Evolutionary conservation across 2,888 invertebrate genomes (phyloP), one percentile per base, ranked within the genome.

Genomic region (Phortica okadai): DNA sequence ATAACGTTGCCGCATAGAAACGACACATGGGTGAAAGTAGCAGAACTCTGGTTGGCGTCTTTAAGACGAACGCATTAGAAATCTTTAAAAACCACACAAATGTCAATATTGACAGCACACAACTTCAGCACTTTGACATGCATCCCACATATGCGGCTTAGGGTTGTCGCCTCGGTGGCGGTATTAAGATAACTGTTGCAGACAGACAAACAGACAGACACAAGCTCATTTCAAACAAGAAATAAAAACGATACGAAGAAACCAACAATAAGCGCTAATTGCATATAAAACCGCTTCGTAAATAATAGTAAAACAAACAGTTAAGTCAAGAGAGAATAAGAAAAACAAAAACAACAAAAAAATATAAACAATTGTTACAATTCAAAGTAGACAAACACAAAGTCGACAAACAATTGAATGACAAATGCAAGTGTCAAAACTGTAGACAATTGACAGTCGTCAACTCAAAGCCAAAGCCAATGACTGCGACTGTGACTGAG

Each of bases 351-450:
- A 67, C 33, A 10, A 74, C 62, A 67, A 54, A 50, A 69, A 73
- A 58, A 33, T 33, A 33, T 1, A 33, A 33, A 79, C 83, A 80
- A 85, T 77, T 79, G 82, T 84, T 76, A 82, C 82, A 84, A 25
- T 72, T 72, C 70, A 59, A 86, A 84, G 84, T 88, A 85, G 82
- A 79, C 82, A 78, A 77, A 77, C 73, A 64, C 74, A 74, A 78
- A 86, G 81, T 82, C 82, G 79, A 79, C 69, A 84, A 84, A 84
- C 76, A 78, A 83, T 77, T 14, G 78, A 80, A 79, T 87, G 86
- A 82, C 87, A 84, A 87, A 83, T 83, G 84, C 84, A 85, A 84
- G 84, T 84, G 89, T 85, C 84, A 85, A 79, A 82, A 77, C 76
- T 80, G 76, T 76, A 77, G 74, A 72, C 70, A 72, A 72, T 25